Evolutionary conservation across 2,113 vertebrate genomes (phyloP).

Genomic region (Pterocles orientalis): DNA sequence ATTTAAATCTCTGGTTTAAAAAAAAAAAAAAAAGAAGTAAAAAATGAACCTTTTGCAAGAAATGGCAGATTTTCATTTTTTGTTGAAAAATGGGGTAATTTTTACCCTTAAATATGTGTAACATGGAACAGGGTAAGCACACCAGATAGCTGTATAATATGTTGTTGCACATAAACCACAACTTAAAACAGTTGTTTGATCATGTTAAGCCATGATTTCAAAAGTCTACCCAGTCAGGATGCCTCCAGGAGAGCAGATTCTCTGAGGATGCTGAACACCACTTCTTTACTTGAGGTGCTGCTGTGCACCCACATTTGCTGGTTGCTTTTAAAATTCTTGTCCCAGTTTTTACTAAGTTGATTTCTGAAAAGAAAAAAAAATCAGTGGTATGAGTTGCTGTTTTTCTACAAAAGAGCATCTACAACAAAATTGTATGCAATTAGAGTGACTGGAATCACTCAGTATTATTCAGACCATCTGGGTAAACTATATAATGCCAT

Average conservation of each 20-base stretch:
- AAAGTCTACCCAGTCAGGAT: background rate
- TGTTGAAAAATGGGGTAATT: background rate
- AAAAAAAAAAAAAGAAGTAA: background rate
- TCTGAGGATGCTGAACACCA: background rate
- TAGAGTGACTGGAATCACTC: background rate
- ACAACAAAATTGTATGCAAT: background rate
- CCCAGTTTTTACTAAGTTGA: background rate
- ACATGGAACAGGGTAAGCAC: background rate
- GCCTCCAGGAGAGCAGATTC: background rate
- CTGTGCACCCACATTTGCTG: background rate
- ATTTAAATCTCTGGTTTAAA: background rate
- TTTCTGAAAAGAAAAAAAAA: background rate
- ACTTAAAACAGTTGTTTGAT: background rate
- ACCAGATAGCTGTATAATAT: background rate
- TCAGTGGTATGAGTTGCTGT: background rate
- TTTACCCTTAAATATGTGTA: background rate
- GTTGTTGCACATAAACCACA: background rate
- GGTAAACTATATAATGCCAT: background rate
- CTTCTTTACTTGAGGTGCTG: background rate
- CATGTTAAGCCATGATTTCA: background rate
- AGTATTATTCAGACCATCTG: constrained; percentile 13
- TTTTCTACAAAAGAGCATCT: background rate
- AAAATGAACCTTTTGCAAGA: background rate
- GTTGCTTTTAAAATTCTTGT: background rate
- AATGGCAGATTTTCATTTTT: background rate